Evolutionary conservation across 2,888 invertebrate genomes (phyloP).

Genomic region (Nomada ruficornis): DNA sequence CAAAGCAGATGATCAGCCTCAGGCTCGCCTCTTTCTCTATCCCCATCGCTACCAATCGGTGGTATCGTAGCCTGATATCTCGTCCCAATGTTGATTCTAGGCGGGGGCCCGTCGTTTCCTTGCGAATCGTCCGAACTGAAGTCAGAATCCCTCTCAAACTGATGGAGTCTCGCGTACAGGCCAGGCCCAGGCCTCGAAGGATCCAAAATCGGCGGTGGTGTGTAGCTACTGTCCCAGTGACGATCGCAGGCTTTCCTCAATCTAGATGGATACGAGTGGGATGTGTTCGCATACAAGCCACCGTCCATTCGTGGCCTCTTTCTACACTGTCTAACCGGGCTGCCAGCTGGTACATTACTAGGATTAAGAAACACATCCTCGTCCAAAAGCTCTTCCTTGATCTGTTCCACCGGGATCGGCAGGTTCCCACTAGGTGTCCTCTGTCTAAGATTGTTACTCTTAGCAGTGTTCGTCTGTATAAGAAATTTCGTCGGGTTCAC

Average conservation of each 20-base stretch:
- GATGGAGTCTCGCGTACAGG: conserved; percentile 87
- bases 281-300: conserved; percentile 84
- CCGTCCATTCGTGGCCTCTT: conserved; percentile 88
- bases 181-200: conserved; percentile 96
- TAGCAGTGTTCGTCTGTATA: conserved; percentile 75
- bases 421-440: conserved; percentile 73
- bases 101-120: conserved; percentile 85
- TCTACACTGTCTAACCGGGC: conserved; percentile 88
- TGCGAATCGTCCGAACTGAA: conserved; percentile 82
- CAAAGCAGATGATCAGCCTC: conserved; percentile 91
- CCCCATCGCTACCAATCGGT: conserved; percentile 82
- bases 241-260: conserved; percentile 82
- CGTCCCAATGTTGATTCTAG: conserved; percentile 94
- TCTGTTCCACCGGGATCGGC: conserved; percentile 81
- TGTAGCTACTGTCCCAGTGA: conserved; percentile 87
- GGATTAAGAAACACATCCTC: conserved; percentile 92
- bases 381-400: conserved; percentile 89
- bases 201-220: conserved; percentile 97
- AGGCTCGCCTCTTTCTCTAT: conserved; percentile 85
- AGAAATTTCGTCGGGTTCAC: conserved; percentile 82
- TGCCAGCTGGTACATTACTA: conserved; percentile 87
- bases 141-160: conserved; percentile 82
- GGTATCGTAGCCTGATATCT: conserved; percentile 95
- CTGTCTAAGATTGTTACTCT: conserved; percentile 74
- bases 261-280: conserved; percentile 81